A percentile compares a stretch with the other conserved stretches of the same genome.
Evolutionary conservation across 1,140 invertebrate genomes (phyloP).

Genomic region (Eciton burchellii): DNA sequence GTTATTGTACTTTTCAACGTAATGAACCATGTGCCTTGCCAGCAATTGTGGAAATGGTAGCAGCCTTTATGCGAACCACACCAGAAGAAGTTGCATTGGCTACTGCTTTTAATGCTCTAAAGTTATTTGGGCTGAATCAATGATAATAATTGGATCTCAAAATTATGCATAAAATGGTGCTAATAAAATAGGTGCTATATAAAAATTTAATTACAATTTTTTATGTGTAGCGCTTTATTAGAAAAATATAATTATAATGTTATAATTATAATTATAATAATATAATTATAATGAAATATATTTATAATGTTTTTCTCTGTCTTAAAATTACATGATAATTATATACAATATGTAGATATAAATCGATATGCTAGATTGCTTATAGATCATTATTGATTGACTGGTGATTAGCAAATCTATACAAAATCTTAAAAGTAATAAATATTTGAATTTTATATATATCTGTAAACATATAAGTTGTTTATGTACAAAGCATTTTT

Average conservation of each 20-base stretch:
- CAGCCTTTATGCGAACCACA: slow-evolving; percentile 94
- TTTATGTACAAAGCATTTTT: slow-evolving; percentile 52
- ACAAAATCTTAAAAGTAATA: not conserved
- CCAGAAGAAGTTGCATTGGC: slow-evolving; percentile 96
- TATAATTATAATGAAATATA: not conserved
- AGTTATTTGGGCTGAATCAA: slow-evolving; percentile 95
- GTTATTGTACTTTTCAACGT: slow-evolving; percentile 97
- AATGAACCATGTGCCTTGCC: slow-evolving; percentile 98
- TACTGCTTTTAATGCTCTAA: slow-evolving; percentile 97
- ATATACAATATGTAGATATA: not conserved
- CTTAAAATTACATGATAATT: slow-evolving; percentile 15
- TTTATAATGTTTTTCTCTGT: slow-evolving; percentile 30
- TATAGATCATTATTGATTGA: slow-evolving; percentile 7
- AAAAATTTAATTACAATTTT: slow-evolving; percentile 56
- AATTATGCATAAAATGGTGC: slow-evolving; percentile 58
- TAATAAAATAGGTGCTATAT: slow-evolving; percentile 68
- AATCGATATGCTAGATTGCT: not conserved
- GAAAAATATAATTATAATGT: slow-evolving; percentile 20
- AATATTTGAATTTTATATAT: slow-evolving; percentile 40
- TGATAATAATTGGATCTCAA: slow-evolving; percentile 87
- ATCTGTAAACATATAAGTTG: slow-evolving; percentile 36
- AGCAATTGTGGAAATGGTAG: slow-evolving; percentile 96
- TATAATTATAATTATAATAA: slow-evolving; percentile 15
- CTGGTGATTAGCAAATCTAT: not conserved
- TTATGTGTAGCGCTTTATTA: slow-evolving; percentile 7